Base-by-base conservation (phyloP, 2,797 vertebrate species). In the Premnoplex brunnescens region DNA sequence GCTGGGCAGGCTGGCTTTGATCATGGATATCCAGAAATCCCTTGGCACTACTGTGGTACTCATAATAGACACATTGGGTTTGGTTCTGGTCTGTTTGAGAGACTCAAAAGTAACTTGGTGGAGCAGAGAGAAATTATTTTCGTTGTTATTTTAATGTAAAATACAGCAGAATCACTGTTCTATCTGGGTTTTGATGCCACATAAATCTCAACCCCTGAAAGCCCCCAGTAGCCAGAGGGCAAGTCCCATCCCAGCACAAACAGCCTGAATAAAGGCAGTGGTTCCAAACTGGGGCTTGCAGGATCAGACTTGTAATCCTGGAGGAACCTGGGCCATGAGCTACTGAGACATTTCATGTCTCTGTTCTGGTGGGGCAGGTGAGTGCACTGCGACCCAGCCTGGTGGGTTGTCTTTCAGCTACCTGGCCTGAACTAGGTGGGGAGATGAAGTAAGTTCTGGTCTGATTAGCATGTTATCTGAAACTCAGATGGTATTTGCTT, bases 311-410 rank as follows among this genome's bases (percentile, higher is more conserved):
- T 60, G 81, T 16, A 14, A 0, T 51, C 10, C 63, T 9, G 54
- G 62, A 20, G 22, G 26, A 58, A 54, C 10, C 1, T 0, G 37
- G 58, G 13, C 44, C 44, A 46, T 3, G 20, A 55, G 68, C 67
- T 60, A 15, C 18, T 1, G 63, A 44, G 39, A 4, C 3, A 0
- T 0, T 10, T 3, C 3, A 0, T 1, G 19, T 6, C 21, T 69
- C n/a, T 1, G 0, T 1, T 1, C 59, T 66, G 55, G 5, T 19
- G 46, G 82, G 85, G 43, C 15, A 4, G 58, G 54, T 32, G 79
- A 14, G 12, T 4, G 27, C 0, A 0, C 8, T 9, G 56, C 49
- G 21, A 39, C 58, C 5, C 34, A 19, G 76, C 3, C 4, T 37
- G 37, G 28, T 3, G 54, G 7, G 22, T 66, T 28, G 17, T 30